A percentile compares a stretch with the other conserved stretches of the same genome.
Evolutionary conservation across 2,113 vertebrate genomes (phyloP).

Genomic region (Madoqua kirkii): DNA sequence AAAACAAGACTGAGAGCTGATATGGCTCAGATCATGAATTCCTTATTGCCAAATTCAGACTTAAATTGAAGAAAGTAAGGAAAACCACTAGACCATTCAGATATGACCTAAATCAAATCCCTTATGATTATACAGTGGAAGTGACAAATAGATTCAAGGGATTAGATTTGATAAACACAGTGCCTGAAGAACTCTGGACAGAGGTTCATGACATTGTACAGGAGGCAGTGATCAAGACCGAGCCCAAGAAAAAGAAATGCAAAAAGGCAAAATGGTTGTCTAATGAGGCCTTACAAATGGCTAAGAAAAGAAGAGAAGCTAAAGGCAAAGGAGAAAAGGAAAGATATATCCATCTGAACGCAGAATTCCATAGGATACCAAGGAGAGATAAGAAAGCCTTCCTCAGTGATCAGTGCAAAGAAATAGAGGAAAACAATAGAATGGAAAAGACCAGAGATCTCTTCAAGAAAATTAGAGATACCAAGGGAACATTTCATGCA

Average conservation of each 20-base stretch:
- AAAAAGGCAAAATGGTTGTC: background rate
- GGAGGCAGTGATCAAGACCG: background rate
- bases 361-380: too few species aligned
- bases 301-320: too few species aligned
- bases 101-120: background rate
- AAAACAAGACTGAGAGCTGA: background rate
- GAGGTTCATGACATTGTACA: background rate
- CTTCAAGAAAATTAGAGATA: too few species aligned
- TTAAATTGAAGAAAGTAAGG: background rate
- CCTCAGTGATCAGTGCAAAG: too few species aligned
- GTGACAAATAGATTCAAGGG: background rate
- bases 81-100: background rate
- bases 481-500: too few species aligned
- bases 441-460: too few species aligned
- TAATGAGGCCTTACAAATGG: background rate
- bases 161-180: background rate
- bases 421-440: too few species aligned
- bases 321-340: too few species aligned
- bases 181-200: background rate
- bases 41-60: background rate
- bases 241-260: background rate
- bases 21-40: background rate
- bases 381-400: too few species aligned
- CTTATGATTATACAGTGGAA: background rate
- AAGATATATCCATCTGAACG: too few species aligned